Base-by-base conservation (phyloP, 1,140 invertebrate genomes). In the Odontomachus brunneus region DNA sequence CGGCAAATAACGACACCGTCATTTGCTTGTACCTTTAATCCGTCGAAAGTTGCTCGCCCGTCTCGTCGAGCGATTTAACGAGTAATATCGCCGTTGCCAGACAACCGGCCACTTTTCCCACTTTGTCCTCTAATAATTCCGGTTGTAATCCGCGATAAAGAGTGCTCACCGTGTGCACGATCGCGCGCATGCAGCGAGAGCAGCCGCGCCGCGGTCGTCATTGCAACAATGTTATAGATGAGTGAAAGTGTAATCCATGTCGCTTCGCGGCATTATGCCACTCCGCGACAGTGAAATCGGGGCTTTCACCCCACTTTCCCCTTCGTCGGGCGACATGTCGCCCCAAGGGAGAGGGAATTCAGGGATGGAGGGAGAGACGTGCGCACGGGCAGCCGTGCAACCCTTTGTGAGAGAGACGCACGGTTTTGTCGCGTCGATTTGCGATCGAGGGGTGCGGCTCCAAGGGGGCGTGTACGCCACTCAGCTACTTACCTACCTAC, bases 391-490 rank as follows among this genome's bases (percentile, higher is more conserved):
- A 38, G 59, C n/a, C 26, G 62, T 44, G 33, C 75, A 71, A 57
- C 51, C 75, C 65, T 71, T 80, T 69, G 65, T 71, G 65, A 48
- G 65, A 80, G 19, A 48, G n/a, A 71, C 51, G 22, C 65, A 53
- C 65, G 65, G 33, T 19, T 38, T 57, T 80, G 75, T 71, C 75
- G 38, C 67, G 33, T 81, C 73, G 83, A 87, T 89, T 81, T 83
- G 4, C 3, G 15, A 69, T 65, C 22, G 26, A 75, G 65, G 72
- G 90, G 90, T 89, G 89, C 88, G 87, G 82, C 89, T 33, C 84
- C 75, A 85, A 87, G 80, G 84, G 84, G 90, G 90, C 90, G 90
- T 89, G 85, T 72, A 90, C 82, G 60, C 51, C 44, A 73, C 63
- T 73, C 53, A 44, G 9, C 33, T 80, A 65, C 49, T 51, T 84